Base-by-base conservation (phyloP, 2,113 vertebrate genomes). In the Todiramphus saurophagus region DNA sequence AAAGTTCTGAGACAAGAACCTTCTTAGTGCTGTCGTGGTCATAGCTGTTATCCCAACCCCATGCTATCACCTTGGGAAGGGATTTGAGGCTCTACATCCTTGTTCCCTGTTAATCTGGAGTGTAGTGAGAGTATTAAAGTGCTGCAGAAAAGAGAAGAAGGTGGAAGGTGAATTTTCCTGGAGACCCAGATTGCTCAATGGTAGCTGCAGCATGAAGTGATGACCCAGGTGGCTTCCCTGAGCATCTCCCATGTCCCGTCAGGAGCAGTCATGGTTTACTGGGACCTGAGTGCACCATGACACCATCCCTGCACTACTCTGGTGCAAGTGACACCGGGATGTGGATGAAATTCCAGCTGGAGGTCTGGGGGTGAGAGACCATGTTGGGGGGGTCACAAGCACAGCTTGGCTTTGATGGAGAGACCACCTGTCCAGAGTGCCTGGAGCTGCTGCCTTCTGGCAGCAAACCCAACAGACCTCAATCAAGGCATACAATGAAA, bases 241-340 rank as follows among this genome's bases (percentile, higher is more conserved):
- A 39, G 33, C 39, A 56, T 9, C 48, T 37, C 25, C 46, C 48
- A 25, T 3, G 16, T 37, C 30, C 31, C 7, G 15, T 9, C 2
- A 4, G 39, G 39, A 72, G n/a, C 33, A 48, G 51, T 5, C 1
- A 3, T 1, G 3, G 24, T 18, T 39, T 27, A 13, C 12, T 28
- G 60, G 43, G 25, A 19, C 21, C 35, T 1, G 21, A 10, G 21
- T 73, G 44, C 58, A 37, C 33, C 19, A 2, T 4, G 17, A 13
- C 8, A 17, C 8, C 39, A 11, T 33, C 28, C 21, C 70, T 39
- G n/a, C 41, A 4, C 17, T n/a, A 18, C n/a, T 18, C 62, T 23
- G 33, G 16, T 24, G 13, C 5, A 3, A 72, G 31, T 30, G 31
- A 20, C 20, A 3, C 17, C 4, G 4, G 11, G 30, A 16, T 39